Evolutionary conservation across 2,888 invertebrate species (phyloP).

Genomic region (Desoria tigrina): DNA sequence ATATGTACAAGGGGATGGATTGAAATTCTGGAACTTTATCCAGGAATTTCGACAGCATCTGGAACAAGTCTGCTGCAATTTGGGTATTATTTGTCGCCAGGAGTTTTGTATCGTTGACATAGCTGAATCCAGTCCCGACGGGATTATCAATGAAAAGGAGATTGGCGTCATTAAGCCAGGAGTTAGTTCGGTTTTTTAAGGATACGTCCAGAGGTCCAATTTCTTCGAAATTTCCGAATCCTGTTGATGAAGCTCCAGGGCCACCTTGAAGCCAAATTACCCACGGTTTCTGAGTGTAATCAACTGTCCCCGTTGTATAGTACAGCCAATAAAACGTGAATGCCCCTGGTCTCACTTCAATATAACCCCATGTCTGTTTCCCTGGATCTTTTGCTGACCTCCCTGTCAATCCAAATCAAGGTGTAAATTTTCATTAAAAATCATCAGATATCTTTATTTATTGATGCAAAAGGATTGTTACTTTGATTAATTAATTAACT

Average conservation of each 20-base stretch:
- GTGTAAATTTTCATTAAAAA: too few species aligned
- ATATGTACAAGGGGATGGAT: slow-evolving; percentile 75
- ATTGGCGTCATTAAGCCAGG: slow-evolving; percentile 67
- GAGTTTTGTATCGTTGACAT: slow-evolving; percentile 64
- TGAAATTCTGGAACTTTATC: slow-evolving; percentile 69
- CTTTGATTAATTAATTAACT: too few species aligned
- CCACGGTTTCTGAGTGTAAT: slow-evolving; percentile 69
- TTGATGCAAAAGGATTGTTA: too few species aligned
- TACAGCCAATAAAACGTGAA: slow-evolving; percentile 90
- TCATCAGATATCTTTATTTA: too few species aligned
- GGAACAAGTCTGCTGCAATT: slow-evolving; percentile 75
- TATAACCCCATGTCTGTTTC: slow-evolving; percentile 73
- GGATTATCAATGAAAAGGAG: slow-evolving; percentile 83
- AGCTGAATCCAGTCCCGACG: slow-evolving; percentile 85
- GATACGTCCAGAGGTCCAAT: slow-evolving; percentile 73
- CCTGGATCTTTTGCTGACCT: slow-evolving; percentile 55
- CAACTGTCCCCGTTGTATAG: slow-evolving; percentile 69
- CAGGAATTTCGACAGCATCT: slow-evolving; percentile 71
- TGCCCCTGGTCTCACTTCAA: slow-evolving; percentile 70
- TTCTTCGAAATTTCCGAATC: slow-evolving; percentile 84
- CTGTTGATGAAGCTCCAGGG: slow-evolving; percentile 77
- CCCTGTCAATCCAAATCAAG: too few species aligned
- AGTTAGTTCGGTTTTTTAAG: slow-evolving; percentile 68
- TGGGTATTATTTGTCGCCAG: slow-evolving; percentile 64
- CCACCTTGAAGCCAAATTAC: slow-evolving; percentile 90